Percentiles rank a stretch among this genome's conserved stretches.
Conservation (phyloP, 2,113 vertebrate genomes). For the Lepidothrix coronata region DNA sequence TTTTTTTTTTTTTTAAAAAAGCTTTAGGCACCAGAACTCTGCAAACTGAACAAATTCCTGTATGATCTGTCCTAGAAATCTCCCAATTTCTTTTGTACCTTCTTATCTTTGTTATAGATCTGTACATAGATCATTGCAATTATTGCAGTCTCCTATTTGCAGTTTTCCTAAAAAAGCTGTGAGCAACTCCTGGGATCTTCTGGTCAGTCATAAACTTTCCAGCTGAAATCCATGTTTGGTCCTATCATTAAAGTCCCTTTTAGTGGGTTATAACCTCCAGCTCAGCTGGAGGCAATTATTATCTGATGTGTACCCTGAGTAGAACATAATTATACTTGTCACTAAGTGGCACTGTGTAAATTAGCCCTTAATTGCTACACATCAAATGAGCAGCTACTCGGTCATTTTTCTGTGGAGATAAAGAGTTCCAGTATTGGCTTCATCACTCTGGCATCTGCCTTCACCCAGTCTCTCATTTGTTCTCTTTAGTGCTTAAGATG, state of each 20-base stretch:
- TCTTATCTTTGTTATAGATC: background rate
- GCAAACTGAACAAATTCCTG: background rate
- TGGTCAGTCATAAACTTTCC: background rate
- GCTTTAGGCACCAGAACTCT: background rate
- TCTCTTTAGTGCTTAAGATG: background rate
- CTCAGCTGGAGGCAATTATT: slow-evolving; percentile 63
- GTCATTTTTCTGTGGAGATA: slow-evolving; percentile 25
- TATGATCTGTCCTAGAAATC: background rate
- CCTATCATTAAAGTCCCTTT: background rate
- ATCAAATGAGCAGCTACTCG: slow-evolving; percentile 28
- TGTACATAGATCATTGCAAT: background rate
- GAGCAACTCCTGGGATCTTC: background rate
- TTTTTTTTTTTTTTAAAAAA: accelerated
- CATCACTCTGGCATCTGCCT: background rate
- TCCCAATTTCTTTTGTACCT: background rate
- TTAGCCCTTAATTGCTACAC: slow-evolving; percentile 54
- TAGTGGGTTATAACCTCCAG: slow-evolving; percentile 7
- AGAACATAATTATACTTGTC: slow-evolving; percentile 62
- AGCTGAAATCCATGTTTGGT: slow-evolving; percentile 12
- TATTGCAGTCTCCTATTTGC: background rate
- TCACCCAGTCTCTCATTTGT: background rate
- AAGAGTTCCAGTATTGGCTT: background rate
- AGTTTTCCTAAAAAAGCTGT: background rate
- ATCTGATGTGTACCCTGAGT: slow-evolving; percentile 27
- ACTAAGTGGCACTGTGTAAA: slow-evolving; percentile 60